phyloP scores from a whole-genome alignment of 2,113 vertebrate genomes.

The Istiophorus platypterus region DNA sequence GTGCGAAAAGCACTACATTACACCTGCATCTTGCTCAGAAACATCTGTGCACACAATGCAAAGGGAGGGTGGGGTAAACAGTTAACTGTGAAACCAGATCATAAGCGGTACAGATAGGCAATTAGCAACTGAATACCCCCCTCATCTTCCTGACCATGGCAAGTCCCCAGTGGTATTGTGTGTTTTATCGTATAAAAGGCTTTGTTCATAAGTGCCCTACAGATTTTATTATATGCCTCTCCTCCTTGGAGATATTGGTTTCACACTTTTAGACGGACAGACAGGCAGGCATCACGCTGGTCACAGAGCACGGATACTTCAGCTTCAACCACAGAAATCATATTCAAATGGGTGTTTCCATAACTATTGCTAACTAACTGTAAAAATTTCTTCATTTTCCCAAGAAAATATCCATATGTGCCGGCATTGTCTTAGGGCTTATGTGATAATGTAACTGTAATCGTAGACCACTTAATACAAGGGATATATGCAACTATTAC shows the following conservation, averaged over 20 bases:
- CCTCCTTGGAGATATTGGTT: conserved; percentile 33
- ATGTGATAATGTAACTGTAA: not conserved
- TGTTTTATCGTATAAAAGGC: conserved; percentile 24
- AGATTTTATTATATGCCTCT: conserved; percentile 42
- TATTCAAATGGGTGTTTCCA: conserved; percentile 35
- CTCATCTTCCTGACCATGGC: conserved; percentile 36
- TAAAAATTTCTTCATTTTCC: not conserved
- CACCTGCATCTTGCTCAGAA: conserved; percentile 73
- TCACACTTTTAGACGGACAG: conserved; percentile 32
- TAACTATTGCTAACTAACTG: not conserved
- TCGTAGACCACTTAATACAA: not conserved
- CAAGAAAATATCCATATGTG: not conserved
- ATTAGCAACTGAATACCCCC: conserved; percentile 46
- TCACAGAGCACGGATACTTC: not conserved
- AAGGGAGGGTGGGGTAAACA: conserved; percentile 52
- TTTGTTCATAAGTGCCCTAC: conserved; percentile 38
- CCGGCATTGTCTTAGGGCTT: not conserved
- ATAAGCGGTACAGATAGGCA: conserved; percentile 24
- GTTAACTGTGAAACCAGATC: conserved; percentile 74
- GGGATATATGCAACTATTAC: not conserved
- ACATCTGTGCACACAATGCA: conserved; percentile 75
- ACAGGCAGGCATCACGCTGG: conserved; percentile 28
- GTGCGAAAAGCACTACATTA: conserved; percentile 55
- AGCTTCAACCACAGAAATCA: not conserved
- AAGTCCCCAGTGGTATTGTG: conserved; percentile 13